Conservation (phyloP, 2,797 vertebrate species). For the Malurus splendens region DNA sequence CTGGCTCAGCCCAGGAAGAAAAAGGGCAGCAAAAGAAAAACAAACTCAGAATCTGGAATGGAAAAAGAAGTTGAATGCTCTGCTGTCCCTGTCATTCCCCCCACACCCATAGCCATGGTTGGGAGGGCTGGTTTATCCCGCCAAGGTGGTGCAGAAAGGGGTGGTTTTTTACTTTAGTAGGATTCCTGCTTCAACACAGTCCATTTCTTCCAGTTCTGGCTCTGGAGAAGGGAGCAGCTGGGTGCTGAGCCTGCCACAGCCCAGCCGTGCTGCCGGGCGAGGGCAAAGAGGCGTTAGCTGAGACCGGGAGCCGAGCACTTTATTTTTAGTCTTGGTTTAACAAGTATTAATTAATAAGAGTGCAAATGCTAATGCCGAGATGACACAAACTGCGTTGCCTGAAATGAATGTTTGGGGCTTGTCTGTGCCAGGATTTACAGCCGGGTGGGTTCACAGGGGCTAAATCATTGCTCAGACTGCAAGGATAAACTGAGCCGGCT, state of each 20-base stretch:
- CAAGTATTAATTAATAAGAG: constrained; percentile 52
- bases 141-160: background rate
- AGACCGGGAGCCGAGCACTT: background rate
- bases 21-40: background rate
- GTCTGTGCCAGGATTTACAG: constrained; percentile 28
- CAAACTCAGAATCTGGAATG: background rate
- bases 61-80: background rate
- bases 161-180: background rate
- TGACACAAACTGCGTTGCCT: constrained; percentile 24
- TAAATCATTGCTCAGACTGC: constrained; percentile 1
- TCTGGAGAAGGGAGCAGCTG: background rate
- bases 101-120: fast-evolving
- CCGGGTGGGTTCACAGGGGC: constrained; percentile 4
- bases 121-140: fast-evolving
- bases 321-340: constrained; percentile 40
- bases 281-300: background rate
- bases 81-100: background rate
- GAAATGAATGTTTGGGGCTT: constrained; percentile 11
- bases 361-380: background rate
- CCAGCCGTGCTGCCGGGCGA: background rate
- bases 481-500: background rate
- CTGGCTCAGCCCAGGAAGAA: background rate
- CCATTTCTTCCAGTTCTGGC: background rate
- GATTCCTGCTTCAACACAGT: background rate
- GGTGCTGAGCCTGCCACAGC: background rate